Evolutionary conservation across 2,113 vertebrate genomes (phyloP), one percentile per base, ranked within the genome.

Genomic region (Erythrolamprus reginae): DNA sequence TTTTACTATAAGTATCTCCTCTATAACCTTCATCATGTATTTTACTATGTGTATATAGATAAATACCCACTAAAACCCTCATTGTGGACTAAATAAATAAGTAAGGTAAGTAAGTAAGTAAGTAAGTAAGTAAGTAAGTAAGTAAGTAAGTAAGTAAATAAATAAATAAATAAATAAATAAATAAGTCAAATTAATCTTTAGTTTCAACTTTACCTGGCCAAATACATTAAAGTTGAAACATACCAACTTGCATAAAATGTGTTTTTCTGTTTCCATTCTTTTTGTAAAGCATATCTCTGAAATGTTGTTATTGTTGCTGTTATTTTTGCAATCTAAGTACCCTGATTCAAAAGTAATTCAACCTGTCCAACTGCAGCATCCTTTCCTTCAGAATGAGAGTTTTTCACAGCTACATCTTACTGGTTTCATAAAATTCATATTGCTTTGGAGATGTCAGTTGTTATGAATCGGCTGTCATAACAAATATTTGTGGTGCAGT

Each of bases 401-500:
- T 3, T 26, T 86, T 45, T 65, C 82, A 38, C n/a, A n/a, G n/a
- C 53, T 61, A 42, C 50, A 48, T 85, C 55, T 86, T 90, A 70
- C n/a, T 52, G 56, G 45, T 33, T 86, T 85, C 89, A 90, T 70
- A 86, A 90, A 65, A 90, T 47, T 86, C 45, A 65, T 90, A 38
- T 90, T 85, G 89, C 56, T 90, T 89, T 65, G n/a, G 47, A 50
- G 83, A 52, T 42, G 7, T 42, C 45, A 51, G 4, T 17, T 48
- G 70, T 85, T 86, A 90, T 90, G 47, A 90, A 65, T 84, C 23
- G 4, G 85, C 21, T 13, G 15, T 50, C 24, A 23, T 33, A 42
- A 65, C 56, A 86, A 86, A 70, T 90, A 5, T 8, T 93, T 94
- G 90, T 88, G 94, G 92, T 6, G 61, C 91, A 82, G 42, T 61